A percentile compares a stretch with the other conserved stretches of the same genome.
These are phyloP conservation scores for Hylyphantes graminicola DNA, from an alignment of 1,140 invertebrate genomes.

Conservation along the genomic window DNA sequence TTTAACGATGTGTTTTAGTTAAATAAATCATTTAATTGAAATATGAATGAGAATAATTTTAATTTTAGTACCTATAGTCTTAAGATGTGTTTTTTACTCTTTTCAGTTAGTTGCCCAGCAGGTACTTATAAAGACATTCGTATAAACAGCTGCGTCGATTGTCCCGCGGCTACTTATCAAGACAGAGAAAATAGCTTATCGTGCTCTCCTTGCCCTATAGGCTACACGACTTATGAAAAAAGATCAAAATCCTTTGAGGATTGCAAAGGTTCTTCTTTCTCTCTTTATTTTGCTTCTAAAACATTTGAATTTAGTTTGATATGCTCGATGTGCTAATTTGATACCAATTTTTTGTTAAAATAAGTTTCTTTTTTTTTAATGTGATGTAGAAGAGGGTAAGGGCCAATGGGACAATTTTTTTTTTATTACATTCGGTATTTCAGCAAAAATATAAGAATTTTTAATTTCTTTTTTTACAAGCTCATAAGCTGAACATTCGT, in stretches of 20 bases:
- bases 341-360: neutral
- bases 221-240: slow-evolving; percentile 37
- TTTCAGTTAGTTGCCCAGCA: slow-evolving; percentile 77
- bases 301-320: neutral
- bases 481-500: too few relatives aligned
- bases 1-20: neutral
- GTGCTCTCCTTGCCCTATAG: slow-evolving; percentile 84
- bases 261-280: slow-evolving; percentile 57
- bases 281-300: too few relatives aligned
- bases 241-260: slow-evolving; percentile 38
- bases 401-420: too few relatives aligned
- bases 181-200: slow-evolving; percentile 79
- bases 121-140: slow-evolving; percentile 90
- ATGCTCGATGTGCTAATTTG: neutral
- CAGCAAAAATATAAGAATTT: too few relatives aligned
- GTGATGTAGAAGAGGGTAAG: too few relatives aligned
- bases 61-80: neutral
- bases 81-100: slow-evolving; percentile 72
- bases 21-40: neutral
- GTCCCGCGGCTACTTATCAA: slow-evolving; percentile 91
- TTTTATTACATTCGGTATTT: too few relatives aligned
- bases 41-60: too few relatives aligned
- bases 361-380: too few relatives aligned
- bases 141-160: slow-evolving; percentile 90
- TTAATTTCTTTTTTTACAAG: too few relatives aligned